Base-by-base conservation (phyloP, 2,113 vertebrate species). In the Bujurquina vittata region DNA sequence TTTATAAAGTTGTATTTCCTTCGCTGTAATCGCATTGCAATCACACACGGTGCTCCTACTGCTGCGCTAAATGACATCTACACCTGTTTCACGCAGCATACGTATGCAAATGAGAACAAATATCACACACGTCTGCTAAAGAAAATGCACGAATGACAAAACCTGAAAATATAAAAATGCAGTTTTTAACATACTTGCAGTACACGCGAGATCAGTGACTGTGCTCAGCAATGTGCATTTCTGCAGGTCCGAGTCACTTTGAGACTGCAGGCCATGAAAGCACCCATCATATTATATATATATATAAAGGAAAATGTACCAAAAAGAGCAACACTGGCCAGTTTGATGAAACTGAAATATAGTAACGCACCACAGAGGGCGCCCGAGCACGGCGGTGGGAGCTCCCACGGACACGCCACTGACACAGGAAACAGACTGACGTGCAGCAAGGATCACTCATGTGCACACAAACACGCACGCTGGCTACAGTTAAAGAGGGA, bases 361-460 rank as follows among this genome's bases (percentile, higher is more conserved):
- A 7, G 0, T 43, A 29, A 89, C 97, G 96, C 82, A 98, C 98
- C 98, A 8, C 94, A 99, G 17, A 99, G 92, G 2, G 97, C 93
- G 7, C 97, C 97, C 1, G 97, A 97, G 22, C 97, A 97, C 0
- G 97, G 97, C 0, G 97, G 98, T 3, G 97, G 96, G 81, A 98
- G 93, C 63, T 98, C 97, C 35, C 9, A 37, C 83, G 0, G 95
- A 94, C 49, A 96, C 95, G 10, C 98, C 97, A 12, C 98, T 99
- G 46, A 67, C 35, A 46, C 40, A 46, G 46, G 62, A 82, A 88
- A 89, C n/a, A 84, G 31, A 91, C 11, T 49, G 49, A 69, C 10
- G 63, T 46, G 63, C 63, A 18, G 63, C 37, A 67, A 46, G 14
- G 46, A 67, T 6, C 26, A 26, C 9, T 67, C 37, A 46, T 67